Evolutionary conservation across 2,888 invertebrate species (phyloP), one percentile per base, ranked within the genome.

Genomic region (Oxystoma pomonae): DNA sequence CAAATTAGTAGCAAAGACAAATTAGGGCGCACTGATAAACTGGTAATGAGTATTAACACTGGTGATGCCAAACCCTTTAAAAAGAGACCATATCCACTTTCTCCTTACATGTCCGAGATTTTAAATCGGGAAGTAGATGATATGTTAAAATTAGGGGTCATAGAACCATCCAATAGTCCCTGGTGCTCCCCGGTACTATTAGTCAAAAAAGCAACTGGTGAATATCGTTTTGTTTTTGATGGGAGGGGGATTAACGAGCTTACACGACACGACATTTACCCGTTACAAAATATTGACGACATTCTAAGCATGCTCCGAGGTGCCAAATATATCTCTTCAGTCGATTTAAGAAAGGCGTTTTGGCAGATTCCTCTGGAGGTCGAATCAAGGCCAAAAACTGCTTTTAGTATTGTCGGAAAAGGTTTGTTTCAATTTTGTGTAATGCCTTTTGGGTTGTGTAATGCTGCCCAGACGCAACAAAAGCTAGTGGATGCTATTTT

Each of bases 371-470:
- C 60, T 20, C 22, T 65, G 21, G 60, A 61, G 17, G 57, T 50
- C 20, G 17, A 18, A 5, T 60, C 56, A 1, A 21, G 20, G 20
- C 71, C 71, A 57, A 73, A 74, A 62, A 73, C 74, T 19, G 74
- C 75, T 2, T 77, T 76, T 67, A 64, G 68, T n/a, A 68, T 76
- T 0, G 70, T 71, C 1, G 69, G 72, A 12, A 62, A 71, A 22
- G 74, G 74, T 1, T 66, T 72, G 3, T 75, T 71, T 61, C n/a
- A n/a, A n/a, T n/a, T n/a, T n/a, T n/a, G n/a, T n/a, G n/a, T n/a
- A n/a, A n/a, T n/a, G n/a, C n/a, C n/a, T n/a, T n/a, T n/a, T n/a
- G n/a, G n/a, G n/a, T n/a, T n/a, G n/a, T n/a, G n/a, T n/a, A n/a
- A n/a, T n/a, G n/a, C n/a, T n/a, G n/a, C n/a, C n/a, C n/a, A n/a